These are phyloP conservation scores for Petrolisthes manimaculis DNA, from an alignment of 2,888 invertebrate genomes.

Conservation along the genomic window DNA sequence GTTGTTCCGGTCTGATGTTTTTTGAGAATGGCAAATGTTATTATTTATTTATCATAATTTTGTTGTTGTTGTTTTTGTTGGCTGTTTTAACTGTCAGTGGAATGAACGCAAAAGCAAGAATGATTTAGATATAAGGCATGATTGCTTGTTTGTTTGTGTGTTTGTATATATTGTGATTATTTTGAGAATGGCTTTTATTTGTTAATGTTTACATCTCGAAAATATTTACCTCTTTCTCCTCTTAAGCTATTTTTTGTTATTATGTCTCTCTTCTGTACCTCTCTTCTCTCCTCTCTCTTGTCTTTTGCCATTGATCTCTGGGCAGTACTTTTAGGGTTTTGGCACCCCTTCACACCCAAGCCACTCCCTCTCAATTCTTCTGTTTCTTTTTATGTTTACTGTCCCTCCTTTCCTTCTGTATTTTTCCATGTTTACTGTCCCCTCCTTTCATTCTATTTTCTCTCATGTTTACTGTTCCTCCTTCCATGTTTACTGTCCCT, in stretches of 20 bases:
- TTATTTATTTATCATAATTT: background rate
- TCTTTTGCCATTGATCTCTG: too few species aligned
- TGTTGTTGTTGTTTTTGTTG: background rate
- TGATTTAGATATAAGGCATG: background rate
- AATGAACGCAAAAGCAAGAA: too few species aligned
- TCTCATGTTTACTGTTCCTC: too few species aligned
- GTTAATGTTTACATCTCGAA: background rate
- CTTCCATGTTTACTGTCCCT: too few species aligned
- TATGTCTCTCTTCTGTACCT: background rate
- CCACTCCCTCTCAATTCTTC: too few species aligned
- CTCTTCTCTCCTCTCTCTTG: too few species aligned
- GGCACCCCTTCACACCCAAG: too few species aligned
- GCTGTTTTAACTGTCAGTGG: background rate
- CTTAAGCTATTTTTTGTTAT: background rate
- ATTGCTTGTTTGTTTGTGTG: background rate
- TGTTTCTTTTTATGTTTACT: too few species aligned
- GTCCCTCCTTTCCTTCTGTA: too few species aligned
- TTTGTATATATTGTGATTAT: background rate
- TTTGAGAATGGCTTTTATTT: background rate
- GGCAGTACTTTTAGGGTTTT: too few species aligned
- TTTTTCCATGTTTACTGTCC: too few species aligned
- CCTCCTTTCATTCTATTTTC: too few species aligned
- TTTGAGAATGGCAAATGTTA: background rate
- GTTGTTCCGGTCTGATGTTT: background rate
- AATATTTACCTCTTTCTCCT: background rate